phyloP scores from a whole-genome alignment of 1,140 invertebrate genomes.

The Heliothis subflexa region DNA sequence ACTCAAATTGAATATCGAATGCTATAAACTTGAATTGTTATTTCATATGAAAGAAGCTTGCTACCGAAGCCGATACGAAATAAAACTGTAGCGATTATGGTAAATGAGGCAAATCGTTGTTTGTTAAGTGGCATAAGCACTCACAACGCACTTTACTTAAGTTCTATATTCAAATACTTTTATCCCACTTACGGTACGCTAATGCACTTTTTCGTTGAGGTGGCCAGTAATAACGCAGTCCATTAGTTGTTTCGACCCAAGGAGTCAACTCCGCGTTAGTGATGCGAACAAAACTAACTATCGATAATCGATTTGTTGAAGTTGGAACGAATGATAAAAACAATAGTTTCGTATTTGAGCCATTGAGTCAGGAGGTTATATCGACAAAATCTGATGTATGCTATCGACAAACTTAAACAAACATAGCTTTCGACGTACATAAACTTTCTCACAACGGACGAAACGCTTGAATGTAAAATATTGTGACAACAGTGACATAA shows the following conservation, averaged over 20 bases:
- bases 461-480: constrained; percentile 72
- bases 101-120: constrained; percentile 75
- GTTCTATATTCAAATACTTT: constrained; percentile 83
- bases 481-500: constrained; percentile 77
- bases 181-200: constrained; percentile 78
- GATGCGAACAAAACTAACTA: constrained; percentile 61
- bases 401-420: constrained; percentile 46
- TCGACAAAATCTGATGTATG: constrained; percentile 34
- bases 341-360: constrained; percentile 20
- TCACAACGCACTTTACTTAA: constrained; percentile 76
- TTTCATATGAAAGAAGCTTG: constrained; percentile 42
- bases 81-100: constrained; percentile 71
- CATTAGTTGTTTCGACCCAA: constrained; percentile 78
- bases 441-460: constrained; percentile 75
- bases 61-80: constrained; percentile 63
- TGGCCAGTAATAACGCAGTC: constrained; percentile 76
- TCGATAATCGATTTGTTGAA: constrained; percentile 33
- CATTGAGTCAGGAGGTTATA: constrained; percentile 8
- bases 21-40: constrained; percentile 48
- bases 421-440: constrained; percentile 53
- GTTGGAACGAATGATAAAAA: constrained; percentile 11
- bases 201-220: constrained; percentile 81
- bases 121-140: constrained; percentile 75
- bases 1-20: constrained; percentile 53
- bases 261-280: constrained; percentile 61